Evolutionary conservation across 2,797 vertebrate species (phyloP), one percentile per base, ranked within the genome.

Genomic region (Pelodytes ibericus): DNA sequence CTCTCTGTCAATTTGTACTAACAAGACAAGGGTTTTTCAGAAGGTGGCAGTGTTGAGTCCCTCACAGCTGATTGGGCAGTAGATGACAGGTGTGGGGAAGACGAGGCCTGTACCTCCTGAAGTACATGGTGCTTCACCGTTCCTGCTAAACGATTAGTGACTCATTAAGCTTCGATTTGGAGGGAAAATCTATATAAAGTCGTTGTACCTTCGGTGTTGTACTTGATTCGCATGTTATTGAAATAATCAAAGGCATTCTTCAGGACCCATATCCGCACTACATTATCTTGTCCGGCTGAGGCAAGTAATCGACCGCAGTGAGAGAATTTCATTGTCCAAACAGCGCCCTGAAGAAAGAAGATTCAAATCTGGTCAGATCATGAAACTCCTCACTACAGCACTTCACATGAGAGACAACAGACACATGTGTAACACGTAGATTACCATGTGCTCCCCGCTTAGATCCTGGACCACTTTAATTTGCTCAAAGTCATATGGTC

Each of bases 321-420:
- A 80, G 98, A 99, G 89, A 99, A 99, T 83, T 99, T 99, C 98
- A 99, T 99, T 1, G 97, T 99, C 98, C 98, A 99, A 65, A 99
- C 98, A 0, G 98, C 98, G 27, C 98, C 98, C 98, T 99, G 25
- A 20, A 11, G 3, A 18, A 26, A 27, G 8, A 11, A 57, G 3
- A 51, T 4, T 27, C 20, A 39, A n/a, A 4, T 13, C 13, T 20
- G 53, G 25, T 11, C 27, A 3, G 26, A 6, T 27, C 15, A 4
- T 18, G 13, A 9, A 30, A 16, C 16, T 13, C 8, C n/a, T 20
- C 1, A 22, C 13, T 25, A 27, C 7, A 26, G 36, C n/a, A 22
- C n/a, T n/a, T 9, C 4, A 47, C 27, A 3, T 49, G 7, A 10
- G 10, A 16, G 8, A 8, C 64, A 66, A 68, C 9, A 2, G 11